Conservation (phyloP, 2,113 vertebrate species). For the Microcebus griseorufus region DNA sequence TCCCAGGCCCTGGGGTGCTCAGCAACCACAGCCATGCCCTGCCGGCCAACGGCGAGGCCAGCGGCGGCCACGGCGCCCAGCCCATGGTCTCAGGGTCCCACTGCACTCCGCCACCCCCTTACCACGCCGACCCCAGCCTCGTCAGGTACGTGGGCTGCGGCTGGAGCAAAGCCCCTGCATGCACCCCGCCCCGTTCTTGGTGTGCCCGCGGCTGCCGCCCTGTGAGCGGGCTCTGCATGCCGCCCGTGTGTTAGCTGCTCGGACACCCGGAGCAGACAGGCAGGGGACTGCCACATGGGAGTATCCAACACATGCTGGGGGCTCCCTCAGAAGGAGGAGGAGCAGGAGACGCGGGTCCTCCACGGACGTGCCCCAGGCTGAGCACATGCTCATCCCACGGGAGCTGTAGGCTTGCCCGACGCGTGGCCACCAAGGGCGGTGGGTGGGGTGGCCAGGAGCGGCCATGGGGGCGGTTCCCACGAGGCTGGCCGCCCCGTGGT, state of each 20-base stretch:
- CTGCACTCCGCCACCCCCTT: constrained; percentile 96
- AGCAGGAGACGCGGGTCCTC: accelerated
- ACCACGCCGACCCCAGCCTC: constrained; percentile 97
- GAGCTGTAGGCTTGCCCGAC: accelerated
- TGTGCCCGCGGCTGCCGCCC: constrained; percentile 49
- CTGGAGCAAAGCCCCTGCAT: not conserved
- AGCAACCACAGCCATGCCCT: constrained; percentile 92
- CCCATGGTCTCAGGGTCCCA: constrained; percentile 94
- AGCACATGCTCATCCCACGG: not conserved
- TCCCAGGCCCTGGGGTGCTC: constrained; percentile 90
- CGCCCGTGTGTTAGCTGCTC: not conserved
- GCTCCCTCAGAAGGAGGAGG: not conserved
- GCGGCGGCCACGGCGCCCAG: constrained; percentile 92
- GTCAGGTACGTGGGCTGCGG: constrained; percentile 88
- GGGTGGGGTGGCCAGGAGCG: not conserved
- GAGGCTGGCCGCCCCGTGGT: too few species aligned
- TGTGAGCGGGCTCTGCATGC: constrained; percentile 52
- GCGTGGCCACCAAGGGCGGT: accelerated
- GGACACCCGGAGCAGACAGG: not conserved
- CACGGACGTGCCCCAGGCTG: accelerated
- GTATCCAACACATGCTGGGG: too few species aligned
- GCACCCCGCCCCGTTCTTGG: constrained; percentile 18
- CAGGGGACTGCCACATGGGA: accelerated
- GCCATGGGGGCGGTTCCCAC: accelerated
- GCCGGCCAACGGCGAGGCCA: constrained; percentile 94